Base-by-base conservation (phyloP, 37 sponge, comb jelly and placozoan genomes). In the Beroe forskalii region DNA sequence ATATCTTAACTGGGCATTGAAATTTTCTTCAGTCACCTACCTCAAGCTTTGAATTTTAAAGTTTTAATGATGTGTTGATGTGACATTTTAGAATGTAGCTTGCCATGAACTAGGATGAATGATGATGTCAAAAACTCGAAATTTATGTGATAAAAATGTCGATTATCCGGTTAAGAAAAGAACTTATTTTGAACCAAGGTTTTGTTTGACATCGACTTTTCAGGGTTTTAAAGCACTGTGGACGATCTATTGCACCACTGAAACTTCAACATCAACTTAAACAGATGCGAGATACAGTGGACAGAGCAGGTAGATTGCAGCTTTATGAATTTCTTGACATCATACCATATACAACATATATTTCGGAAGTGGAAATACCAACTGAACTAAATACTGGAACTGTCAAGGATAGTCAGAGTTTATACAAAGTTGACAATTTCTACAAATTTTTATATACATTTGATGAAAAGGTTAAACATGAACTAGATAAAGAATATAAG, bases 221-320 rank as follows among this genome's bases (percentile, higher is more conserved):
- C 22, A 80, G 86, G 48, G 35, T 80, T 9, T 27, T 80, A 24
- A 80, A 80, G 28, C 86, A 80, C 42, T 80, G 86, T 42, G 86
- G 86, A 41, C 44, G 86, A 30, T 80, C 86, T 23, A 80, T 80
- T 30, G 86, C 86, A 23, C 86, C 86, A 42, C 86, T 80, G 40
- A 80, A 80, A 44, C 86, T 80, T 1, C 86, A 80, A 80, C 86
- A 80, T 42, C 44, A 43, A 43, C 86, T 80, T 3, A 80, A 80
- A 23, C 28, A 44, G 17, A 80, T 80, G 86, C 37, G 40, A 38
- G 86, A 80, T 80, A 48, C 40, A 25, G 86, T 80, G 24, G 86
- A 80, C 30, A 80, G n/a, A 23, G 55, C 27, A 42, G 86, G 86
- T 27, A 41, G 86, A 43, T 48, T 80, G 17, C 86, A 80, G 42